These are phyloP conservation scores for Danio kyathit DNA, from an alignment of 2,797 vertebrate genomes.

Conservation along the genomic window DNA sequence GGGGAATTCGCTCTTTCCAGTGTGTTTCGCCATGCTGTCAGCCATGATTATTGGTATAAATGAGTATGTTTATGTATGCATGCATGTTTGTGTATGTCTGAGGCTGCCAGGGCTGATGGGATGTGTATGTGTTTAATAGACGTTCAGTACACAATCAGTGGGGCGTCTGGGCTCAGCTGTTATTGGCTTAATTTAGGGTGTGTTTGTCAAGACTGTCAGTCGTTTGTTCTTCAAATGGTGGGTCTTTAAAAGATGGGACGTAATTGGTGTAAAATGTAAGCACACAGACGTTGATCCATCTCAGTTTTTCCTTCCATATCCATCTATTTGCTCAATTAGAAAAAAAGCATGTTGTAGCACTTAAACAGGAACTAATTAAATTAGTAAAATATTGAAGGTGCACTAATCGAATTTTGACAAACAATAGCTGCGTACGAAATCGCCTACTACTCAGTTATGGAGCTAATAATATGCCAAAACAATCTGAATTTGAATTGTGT, in stretches of 20 bases:
- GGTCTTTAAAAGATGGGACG: constrained; percentile 16
- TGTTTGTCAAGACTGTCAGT: constrained; percentile 46
- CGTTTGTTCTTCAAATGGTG: constrained; percentile 30
- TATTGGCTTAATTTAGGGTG: constrained; percentile 44
- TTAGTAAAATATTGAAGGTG: too few species aligned
- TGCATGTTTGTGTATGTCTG: constrained; percentile 8
- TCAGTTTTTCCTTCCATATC: too few species aligned
- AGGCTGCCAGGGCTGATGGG: constrained; percentile 36
- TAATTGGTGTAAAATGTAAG: background rate
- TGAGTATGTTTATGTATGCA: constrained; percentile 18
- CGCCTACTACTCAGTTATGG: too few species aligned
- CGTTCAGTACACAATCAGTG: constrained; percentile 20
- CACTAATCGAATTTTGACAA: too few species aligned
- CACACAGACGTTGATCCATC: background rate
- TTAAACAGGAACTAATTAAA: too few species aligned
- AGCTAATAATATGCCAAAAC: too few species aligned
- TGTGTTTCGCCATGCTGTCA: constrained; percentile 12
- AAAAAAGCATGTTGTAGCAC: too few species aligned
- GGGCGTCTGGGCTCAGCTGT: constrained; percentile 39
- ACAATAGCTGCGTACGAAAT: too few species aligned
- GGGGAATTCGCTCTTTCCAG: constrained; percentile 8
- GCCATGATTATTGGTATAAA: constrained; percentile 27
- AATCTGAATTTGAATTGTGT: too few species aligned
- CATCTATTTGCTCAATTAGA: background rate
- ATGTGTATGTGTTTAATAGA: constrained; percentile 48